Evolutionary conservation across 2,113 vertebrate genomes (phyloP).

Genomic region (Eolophus roseicapilla): DNA sequence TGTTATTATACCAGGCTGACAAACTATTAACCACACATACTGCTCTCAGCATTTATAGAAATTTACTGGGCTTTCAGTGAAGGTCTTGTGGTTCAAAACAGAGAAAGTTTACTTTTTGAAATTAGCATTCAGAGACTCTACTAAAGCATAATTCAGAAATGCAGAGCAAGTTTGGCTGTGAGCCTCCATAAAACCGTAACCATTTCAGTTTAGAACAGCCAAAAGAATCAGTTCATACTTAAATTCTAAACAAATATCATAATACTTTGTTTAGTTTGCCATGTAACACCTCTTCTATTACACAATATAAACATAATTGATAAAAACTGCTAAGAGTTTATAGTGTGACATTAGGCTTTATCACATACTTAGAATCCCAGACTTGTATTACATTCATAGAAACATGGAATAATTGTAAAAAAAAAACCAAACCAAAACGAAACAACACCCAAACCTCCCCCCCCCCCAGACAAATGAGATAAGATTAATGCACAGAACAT

Average conservation of each 20-base stretch:
- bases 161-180: neutral
- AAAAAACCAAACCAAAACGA: neutral
- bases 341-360: slow-evolving; percentile 19
- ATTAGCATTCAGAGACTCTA: neutral
- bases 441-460: neutral
- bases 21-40: neutral
- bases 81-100: neutral
- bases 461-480: neutral
- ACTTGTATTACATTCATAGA: neutral
- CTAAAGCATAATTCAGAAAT: neutral
- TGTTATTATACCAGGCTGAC: neutral
- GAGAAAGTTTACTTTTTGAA: neutral
- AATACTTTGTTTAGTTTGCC: slow-evolving; percentile 1
- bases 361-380: slow-evolving; percentile 10
- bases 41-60: neutral
- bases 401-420: neutral
- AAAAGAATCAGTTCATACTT: neutral
- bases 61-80: neutral
- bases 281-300: neutral
- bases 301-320: slow-evolving; percentile 19
- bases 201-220: neutral
- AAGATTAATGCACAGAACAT: neutral
- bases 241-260: neutral
- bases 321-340: slow-evolving; percentile 32
- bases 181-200: neutral